Base-by-base conservation (phyloP, 2,888 invertebrate species). In the Amphipoea lucens region DNA sequence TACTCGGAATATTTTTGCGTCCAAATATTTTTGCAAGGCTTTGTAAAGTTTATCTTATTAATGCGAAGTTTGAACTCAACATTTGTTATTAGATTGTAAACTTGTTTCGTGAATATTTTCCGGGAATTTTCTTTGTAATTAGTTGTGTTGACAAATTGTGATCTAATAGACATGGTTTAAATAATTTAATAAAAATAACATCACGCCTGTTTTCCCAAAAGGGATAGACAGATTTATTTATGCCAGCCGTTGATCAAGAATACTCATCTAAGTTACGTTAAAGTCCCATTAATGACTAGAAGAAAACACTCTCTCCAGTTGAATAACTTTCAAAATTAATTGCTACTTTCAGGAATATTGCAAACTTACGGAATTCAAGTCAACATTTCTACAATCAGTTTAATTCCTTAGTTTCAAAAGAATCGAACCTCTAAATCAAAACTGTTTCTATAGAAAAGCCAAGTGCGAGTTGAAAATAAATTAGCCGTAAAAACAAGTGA, bases 21-120 rank as follows among this genome's bases (percentile, higher is more conserved):
- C 73, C 74, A 78, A 85, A 89, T 88, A 87, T 88, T 90, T 89
- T 84, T 85, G 82, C 78, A 78, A 62, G 51, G 76, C 71, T 82
- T 75, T 83, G 85, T 83, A 79, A 71, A 79, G 77, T 86, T 88
- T 86, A 82, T 81, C 76, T 77, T 83, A 78, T 81, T 85, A 88
- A 14, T 9, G 69, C 3, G 57, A 60, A 74, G 62, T 69, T 85
- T 48, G 36, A 73, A 60, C 29, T 65, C n/a, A 67, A 76, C 0
- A 48, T 88, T 76, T 14, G 11, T 78, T 72, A 76, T 79, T 81
- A 48, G 48, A 78, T 74, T 84, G 42, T 81, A 1, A 77, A 77
- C 40, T 72, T 42, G 42, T 75, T 76, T 73, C 40, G 23, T 36
- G 51, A 67, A 42, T 48, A 54, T 70, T 78, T 65, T 29, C 2